Evolutionary conservation across 2,113 vertebrate species (phyloP), one percentile per base, ranked within the genome.

Genomic region (Ochotona princeps): DNA sequence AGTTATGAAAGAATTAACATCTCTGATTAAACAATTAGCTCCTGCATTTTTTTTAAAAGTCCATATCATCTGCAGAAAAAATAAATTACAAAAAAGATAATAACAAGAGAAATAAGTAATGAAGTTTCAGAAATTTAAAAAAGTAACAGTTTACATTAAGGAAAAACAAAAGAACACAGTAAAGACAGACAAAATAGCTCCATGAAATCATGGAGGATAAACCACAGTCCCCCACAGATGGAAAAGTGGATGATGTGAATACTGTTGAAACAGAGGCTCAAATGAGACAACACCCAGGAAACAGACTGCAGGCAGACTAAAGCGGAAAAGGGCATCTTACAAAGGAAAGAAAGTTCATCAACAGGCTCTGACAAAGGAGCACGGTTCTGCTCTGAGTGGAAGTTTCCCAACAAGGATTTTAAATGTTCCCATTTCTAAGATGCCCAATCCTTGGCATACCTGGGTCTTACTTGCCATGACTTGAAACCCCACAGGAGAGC

Each of bases 231-330:
- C 80, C 44, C 13, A 17, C 5, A 75, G 35, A 93, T 61, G 87
- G 78, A 74, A 73, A 26, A 12, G 65, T 44, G 61, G 63, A 76
- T 10, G 49, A 72, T 1, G 1, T 65, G 28, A 49, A 65, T 13
- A 63, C 12, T 4, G 49, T 2, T 8, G 12, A 89, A n/a, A 87
- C 57, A 38, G 60, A 85, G 85, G 35, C 28, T 28, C 38, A 2
- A 26, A 65, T 25, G 75, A 73, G 44, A 63, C 7, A 1, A 44
- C 6, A 30, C 72, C 74, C 85, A 60, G 67, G 60, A 76, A 69
- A 80, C 86, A 94, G 94, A 94, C 76, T 89, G 91, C 91, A 94
- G 95, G 95, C 66, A 61, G 85, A 84, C 2, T 15, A n/a, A 5
- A 30, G 47, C 61, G 32, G 35, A 1, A 1, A 74, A 60, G 21